These are phyloP conservation scores for Orchestia grillus DNA, from an alignment of 1,140 invertebrate genomes.

Conservation along the genomic window DNA sequence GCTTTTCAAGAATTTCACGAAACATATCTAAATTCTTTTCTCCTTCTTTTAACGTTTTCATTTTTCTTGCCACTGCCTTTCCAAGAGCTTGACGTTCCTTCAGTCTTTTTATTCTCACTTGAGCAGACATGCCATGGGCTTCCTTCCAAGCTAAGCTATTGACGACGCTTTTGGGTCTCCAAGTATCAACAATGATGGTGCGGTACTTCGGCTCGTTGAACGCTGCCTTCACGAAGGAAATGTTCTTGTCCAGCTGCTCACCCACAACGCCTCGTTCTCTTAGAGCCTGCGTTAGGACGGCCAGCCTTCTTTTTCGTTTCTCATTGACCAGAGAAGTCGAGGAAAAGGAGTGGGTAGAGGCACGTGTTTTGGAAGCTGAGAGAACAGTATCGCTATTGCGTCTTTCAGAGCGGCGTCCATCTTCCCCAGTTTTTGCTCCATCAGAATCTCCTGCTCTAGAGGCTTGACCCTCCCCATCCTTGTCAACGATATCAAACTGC, in stretches of 20 bases:
- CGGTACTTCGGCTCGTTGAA: not conserved
- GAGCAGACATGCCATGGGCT: not conserved
- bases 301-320: not conserved
- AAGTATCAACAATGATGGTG: not conserved
- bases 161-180: not conserved
- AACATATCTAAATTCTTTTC: not conserved
- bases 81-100: not conserved
- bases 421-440: not conserved
- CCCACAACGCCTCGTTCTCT: not conserved
- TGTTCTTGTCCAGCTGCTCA: not conserved
- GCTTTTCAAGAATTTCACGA: not conserved
- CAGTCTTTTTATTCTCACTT: not conserved
- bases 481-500: not conserved
- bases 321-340: not conserved
- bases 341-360: not conserved
- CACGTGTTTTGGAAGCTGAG: not conserved
- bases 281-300: not conserved
- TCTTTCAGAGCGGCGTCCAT: not conserved
- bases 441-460: not conserved
- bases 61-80: not conserved
- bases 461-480: not conserved
- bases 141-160: not conserved
- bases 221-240: not conserved
- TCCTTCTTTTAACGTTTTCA: not conserved
- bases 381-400: not conserved